Percentiles rank a stretch among this genome's conserved stretches.
These are phyloP conservation scores for Ladona fulva DNA, from an alignment of 1,140 invertebrate genomes.

Conservation along the genomic window DNA sequence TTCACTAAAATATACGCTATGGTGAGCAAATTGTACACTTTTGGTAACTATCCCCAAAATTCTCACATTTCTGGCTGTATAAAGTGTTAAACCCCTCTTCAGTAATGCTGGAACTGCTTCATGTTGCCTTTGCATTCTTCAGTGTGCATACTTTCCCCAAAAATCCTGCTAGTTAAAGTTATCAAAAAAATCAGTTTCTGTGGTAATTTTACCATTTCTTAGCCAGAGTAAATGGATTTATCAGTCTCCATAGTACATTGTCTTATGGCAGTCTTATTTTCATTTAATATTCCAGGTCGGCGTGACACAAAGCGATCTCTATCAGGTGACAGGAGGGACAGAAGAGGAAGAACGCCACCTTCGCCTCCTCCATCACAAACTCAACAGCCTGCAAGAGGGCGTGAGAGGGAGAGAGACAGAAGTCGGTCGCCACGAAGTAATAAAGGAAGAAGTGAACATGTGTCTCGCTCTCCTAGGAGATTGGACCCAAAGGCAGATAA, in stretches of 20 bases:
- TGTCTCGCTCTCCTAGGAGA: slow-evolving; percentile 23
- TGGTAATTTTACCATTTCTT: no score
- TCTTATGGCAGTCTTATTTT: no score
- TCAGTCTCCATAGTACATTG: no score
- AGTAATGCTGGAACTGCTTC: no score
- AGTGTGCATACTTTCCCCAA: no score
- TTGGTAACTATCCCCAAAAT: no score
- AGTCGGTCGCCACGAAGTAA: slow-evolving; percentile 31
- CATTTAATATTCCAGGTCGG: not conserved
- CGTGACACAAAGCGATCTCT: slow-evolving; percentile 19
- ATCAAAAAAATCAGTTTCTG: not conserved
- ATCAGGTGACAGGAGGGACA: slow-evolving; percentile 25
- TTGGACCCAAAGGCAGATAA: slow-evolving; percentile 27
- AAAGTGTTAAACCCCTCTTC: no score
- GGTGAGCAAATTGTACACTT: no score
- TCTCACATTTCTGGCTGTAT: no score
- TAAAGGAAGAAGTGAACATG: slow-evolving; percentile 27
- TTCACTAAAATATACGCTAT: no score
- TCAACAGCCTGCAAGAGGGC: slow-evolving; percentile 32
- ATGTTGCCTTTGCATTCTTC: no score
- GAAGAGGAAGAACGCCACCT: slow-evolving; percentile 22
- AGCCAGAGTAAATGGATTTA: no score
- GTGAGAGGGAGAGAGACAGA: slow-evolving; percentile 26
- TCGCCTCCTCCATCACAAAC: slow-evolving; percentile 18
- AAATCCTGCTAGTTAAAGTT: not conserved